phyloP scores from a whole-genome alignment of 2,888 invertebrate species.

The Clanis bilineata region DNA sequence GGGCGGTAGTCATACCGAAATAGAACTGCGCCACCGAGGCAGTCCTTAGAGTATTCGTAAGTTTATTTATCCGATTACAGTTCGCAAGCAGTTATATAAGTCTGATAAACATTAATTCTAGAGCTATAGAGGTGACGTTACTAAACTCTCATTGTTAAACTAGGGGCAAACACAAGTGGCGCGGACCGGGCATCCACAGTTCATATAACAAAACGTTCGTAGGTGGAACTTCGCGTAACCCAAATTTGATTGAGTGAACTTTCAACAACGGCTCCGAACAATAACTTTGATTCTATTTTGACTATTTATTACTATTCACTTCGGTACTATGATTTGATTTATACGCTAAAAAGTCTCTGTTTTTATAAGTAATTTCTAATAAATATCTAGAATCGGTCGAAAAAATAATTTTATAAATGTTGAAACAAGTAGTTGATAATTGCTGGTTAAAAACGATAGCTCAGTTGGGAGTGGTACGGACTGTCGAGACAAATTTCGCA shows the following conservation, averaged over 20 bases:
- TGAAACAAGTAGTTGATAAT: no score
- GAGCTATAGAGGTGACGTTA: background rate
- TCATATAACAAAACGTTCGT: constrained; percentile 41
- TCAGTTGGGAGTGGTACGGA: no score
- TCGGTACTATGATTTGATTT: background rate
- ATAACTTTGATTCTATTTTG: constrained; percentile 29
- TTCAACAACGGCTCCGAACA: constrained; percentile 23
- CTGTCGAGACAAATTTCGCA: no score
- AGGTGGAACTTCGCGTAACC: constrained; percentile 39
- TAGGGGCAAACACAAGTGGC: constrained; percentile 18
- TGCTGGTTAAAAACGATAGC: no score
- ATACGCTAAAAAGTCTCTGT: no score
- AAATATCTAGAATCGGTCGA: no score
- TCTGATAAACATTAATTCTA: constrained; percentile 9
- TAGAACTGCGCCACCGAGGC: no score
- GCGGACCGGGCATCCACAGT: constrained; percentile 25
- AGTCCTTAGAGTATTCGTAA: no score
- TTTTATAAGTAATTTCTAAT: no score
- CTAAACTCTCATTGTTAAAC: constrained; percentile 14
- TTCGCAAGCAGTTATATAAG: constrained; percentile 1
- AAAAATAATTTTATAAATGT: no score
- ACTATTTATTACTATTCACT: constrained; percentile 17
- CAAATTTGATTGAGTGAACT: constrained; percentile 35
- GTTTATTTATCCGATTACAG: background rate
- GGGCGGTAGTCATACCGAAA: no score